A percentile compares a stretch with the other conserved stretches of the same genome.
phyloP scores from a whole-genome alignment of 1,140 invertebrate genomes.

The Penaeus japonicus region DNA sequence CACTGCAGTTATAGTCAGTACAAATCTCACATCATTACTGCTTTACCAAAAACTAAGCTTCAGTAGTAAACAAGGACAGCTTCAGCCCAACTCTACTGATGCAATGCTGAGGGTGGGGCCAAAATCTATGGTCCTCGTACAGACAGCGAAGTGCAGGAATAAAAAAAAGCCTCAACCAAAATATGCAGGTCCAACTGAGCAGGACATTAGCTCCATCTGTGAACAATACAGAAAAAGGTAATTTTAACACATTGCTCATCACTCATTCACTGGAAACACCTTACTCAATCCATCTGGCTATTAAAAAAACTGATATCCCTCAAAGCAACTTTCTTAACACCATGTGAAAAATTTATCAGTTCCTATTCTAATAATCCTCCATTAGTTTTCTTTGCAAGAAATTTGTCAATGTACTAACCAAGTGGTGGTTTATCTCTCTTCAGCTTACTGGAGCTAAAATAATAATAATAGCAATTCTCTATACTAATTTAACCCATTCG shows the following conservation, averaged over 20 bases:
- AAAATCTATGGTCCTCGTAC: not conserved
- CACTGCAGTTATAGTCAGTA: constrained; percentile 37
- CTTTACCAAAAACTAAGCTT: constrained; percentile 31
- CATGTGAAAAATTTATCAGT: too few relatives aligned
- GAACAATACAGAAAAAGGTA: not conserved
- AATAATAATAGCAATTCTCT: too few relatives aligned
- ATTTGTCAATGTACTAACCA: too few relatives aligned
- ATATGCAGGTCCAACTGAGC: constrained; percentile 46
- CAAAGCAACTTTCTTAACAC: too few relatives aligned
- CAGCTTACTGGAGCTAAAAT: too few relatives aligned
- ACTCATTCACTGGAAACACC: too few relatives aligned
- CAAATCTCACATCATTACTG: constrained; percentile 13
- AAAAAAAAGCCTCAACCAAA: constrained; percentile 53
- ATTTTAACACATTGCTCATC: not conserved
- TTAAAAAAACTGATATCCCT: too few relatives aligned
- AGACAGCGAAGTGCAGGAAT: constrained; percentile 41
- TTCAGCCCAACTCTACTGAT: constrained; percentile 18
- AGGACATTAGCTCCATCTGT: constrained; percentile 34
- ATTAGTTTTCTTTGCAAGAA: too few relatives aligned
- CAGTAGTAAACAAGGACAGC: constrained; percentile 20
- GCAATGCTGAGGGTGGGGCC: constrained; percentile 28
- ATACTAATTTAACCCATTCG: too few relatives aligned
- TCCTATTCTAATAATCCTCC: too few relatives aligned
- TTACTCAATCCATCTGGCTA: too few relatives aligned
- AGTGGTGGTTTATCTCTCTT: too few relatives aligned